phyloP scores from a whole-genome alignment of 2,113 vertebrate genomes.

The Mustelus asterias region DNA sequence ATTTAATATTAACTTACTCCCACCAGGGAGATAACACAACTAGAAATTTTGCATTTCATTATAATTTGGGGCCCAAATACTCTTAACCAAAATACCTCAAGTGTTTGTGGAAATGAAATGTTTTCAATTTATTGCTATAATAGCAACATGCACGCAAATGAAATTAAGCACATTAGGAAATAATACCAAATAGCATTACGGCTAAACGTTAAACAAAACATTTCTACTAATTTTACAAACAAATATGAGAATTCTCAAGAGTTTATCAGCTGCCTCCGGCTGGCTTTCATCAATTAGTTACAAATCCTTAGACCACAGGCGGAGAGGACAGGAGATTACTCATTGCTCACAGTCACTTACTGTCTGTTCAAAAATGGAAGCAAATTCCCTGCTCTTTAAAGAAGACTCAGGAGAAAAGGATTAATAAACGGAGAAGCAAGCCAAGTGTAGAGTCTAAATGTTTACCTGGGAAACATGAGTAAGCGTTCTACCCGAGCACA shows the following conservation, averaged over 20 bases:
- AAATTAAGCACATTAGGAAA: background rate
- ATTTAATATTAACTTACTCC: background rate
- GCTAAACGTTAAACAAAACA: background rate
- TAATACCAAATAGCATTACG: background rate
- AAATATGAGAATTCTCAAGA: constrained; percentile 17
- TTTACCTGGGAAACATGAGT: constrained; percentile 32
- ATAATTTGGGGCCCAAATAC: background rate
- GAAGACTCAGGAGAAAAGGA: constrained; percentile 27
- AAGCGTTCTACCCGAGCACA: constrained; percentile 32
- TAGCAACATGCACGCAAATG: too few species aligned
- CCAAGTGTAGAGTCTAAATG: constrained; percentile 25
- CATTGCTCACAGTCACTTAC: constrained; percentile 30
- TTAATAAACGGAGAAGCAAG: constrained; percentile 17
- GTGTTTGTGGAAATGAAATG: background rate
- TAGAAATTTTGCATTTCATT: background rate
- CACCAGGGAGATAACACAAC: background rate
- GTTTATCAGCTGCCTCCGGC: constrained; percentile 5
- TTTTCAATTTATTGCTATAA: background rate
- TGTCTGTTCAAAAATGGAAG: constrained; percentile 3
- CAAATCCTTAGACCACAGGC: constrained; percentile 22
- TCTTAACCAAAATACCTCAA: background rate
- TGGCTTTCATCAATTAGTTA: constrained; percentile 27
- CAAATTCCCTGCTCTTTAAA: constrained; percentile 9
- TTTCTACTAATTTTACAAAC: background rate
- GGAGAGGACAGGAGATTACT: constrained; percentile 29